phyloP scores from a whole-genome alignment of 1,140 invertebrate genomes.

The Ips typographus region DNA sequence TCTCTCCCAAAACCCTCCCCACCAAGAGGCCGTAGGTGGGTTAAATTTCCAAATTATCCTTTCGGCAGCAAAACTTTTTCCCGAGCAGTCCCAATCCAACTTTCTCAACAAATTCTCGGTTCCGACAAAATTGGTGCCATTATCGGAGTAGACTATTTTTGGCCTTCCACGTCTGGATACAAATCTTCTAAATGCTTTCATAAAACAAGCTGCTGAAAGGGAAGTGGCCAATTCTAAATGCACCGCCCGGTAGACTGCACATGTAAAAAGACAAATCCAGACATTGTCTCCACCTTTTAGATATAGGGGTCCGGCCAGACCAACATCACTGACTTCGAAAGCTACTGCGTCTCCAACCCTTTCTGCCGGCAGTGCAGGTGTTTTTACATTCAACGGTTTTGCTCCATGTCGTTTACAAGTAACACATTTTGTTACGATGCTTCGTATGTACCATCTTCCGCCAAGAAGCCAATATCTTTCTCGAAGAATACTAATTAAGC shows the following conservation, averaged over 20 bases:
- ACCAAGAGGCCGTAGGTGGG: background rate
- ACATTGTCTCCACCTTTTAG: slow-evolving; percentile 34
- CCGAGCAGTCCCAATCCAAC: background rate
- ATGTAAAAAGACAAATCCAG: slow-evolving; percentile 48
- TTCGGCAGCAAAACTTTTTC: background rate
- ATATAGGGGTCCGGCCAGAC: slow-evolving; percentile 40
- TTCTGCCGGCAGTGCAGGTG: slow-evolving; percentile 43
- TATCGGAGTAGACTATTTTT: too few species aligned
- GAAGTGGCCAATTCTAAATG: slow-evolving; percentile 23
- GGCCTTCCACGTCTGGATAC: too few species aligned
- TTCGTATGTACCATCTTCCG: slow-evolving; percentile 32
- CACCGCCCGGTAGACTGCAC: slow-evolving; percentile 45
- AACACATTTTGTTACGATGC: slow-evolving; percentile 43
- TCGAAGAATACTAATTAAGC: too few species aligned
- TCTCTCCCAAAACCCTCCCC: too few species aligned
- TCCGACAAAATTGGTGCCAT: too few species aligned
- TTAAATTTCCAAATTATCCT: slow-evolving; percentile 34
- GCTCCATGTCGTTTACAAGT: slow-evolving; percentile 39
- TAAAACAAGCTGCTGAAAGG: slow-evolving; percentile 44
- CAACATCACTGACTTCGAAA: slow-evolving; percentile 37
- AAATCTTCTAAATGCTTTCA: slow-evolving; percentile 36
- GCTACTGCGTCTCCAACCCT: slow-evolving; percentile 41
- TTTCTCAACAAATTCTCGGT: background rate
- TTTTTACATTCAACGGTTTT: slow-evolving; percentile 37
- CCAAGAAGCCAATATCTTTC: too few species aligned